Evolutionary conservation across 2,797 vertebrate genomes (phyloP), one percentile per base, ranked within the genome.

Genomic region (Sphenodon punctatus): DNA sequence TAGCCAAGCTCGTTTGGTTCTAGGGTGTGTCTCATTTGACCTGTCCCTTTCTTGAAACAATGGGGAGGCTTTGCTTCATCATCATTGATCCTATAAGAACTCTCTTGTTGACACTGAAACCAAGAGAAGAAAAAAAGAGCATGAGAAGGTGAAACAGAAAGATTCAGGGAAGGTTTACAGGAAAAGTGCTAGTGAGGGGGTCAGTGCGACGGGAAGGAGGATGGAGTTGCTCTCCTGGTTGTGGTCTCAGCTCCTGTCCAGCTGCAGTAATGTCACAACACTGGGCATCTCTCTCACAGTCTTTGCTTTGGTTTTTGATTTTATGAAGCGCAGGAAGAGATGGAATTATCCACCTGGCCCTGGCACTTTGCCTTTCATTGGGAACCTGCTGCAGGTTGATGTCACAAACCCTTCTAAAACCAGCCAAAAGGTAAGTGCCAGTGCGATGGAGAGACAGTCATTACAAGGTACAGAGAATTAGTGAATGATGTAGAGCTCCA

Each of bases 261-360:
- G 23, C 1, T 58, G 48, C 23, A 74, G 75, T 1, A 17, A 5
- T 3, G 45, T 82, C 53, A 34, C 25, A 30, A 0, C 74, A 4
- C 14, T 89, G 72, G 64, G 51, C 3, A 1, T 89, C n/a, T 77
- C 41, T 2, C 5, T 71, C 30, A 25, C 43, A 15, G 2, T 87
- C 43, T 91, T 81, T 42, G 48, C 86, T 63, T 79, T 93, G 49
- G 49, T 92, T 51, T 56, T 91, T 43, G 91, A 93, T 73, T 64
- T 92, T 68, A 63, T 91, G 85, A 89, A 89, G 48, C 68, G 78
- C 48, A 51, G 61, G 38, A 38, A 49, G 3, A 61, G 23, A 32
- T 85, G 86, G 61, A 22, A 61, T 2, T 93, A 83, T 59, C 92
- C 89, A 0, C 92, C 93, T 2, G 91, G 89, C 61, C 89, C 90